phyloP scores from a whole-genome alignment of 2,113 vertebrate genomes.

The Microcebus ravelobensis region DNA sequence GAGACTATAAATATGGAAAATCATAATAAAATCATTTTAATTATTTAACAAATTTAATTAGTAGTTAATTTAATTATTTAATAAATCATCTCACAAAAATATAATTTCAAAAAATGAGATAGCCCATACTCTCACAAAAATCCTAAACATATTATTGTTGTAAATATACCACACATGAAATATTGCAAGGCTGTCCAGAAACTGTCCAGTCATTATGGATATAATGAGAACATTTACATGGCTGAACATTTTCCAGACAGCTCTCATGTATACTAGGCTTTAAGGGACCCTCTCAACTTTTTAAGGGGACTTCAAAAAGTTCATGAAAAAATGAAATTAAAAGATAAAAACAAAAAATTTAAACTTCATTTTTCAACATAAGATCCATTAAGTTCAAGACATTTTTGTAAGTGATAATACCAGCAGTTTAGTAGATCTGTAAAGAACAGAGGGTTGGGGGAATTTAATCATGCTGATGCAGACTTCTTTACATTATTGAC shows the following conservation, averaged over 20 bases:
- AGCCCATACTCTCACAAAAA: not conserved
- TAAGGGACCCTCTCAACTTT: too few relatives aligned
- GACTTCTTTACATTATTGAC: not conserved
- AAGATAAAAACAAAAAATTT: not conserved
- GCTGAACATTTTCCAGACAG: too few relatives aligned
- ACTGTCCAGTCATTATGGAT: too few relatives aligned
- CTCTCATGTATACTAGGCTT: too few relatives aligned
- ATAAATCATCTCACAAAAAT: not conserved
- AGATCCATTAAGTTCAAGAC: not conserved
- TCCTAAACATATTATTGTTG: not conserved
- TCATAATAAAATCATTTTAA: slow-evolving; percentile 35
- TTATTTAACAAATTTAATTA: not conserved
- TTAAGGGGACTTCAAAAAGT: not conserved
- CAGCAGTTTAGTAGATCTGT: not conserved
- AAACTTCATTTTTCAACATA: not conserved
- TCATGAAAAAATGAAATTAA: not conserved
- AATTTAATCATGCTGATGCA: not conserved
- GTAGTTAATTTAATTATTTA: not conserved
- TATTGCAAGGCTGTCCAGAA: too few relatives aligned
- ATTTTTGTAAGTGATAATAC: not conserved
- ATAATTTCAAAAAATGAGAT: slow-evolving; percentile 19
- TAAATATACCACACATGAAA: not conserved
- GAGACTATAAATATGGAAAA: slow-evolving; percentile 5
- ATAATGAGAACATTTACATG: too few relatives aligned
- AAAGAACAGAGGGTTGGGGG: not conserved